Base-by-base conservation (phyloP, 1,140 invertebrate genomes). In the Sycobia sp. region DNA sequence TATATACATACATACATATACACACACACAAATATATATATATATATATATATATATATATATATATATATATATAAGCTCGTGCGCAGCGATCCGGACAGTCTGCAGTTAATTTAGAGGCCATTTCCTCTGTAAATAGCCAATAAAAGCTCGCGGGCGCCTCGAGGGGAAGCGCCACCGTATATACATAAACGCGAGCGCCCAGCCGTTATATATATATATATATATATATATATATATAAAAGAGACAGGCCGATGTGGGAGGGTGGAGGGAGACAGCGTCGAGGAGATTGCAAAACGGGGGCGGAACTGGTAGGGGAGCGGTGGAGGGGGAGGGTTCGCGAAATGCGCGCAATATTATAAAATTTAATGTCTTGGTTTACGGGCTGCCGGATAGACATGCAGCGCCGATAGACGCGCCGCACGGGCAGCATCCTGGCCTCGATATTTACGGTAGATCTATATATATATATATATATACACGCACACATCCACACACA, bases 361-460 rank as follows among this genome's bases (percentile, higher is more conserved):
- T 81, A 82, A 81, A 81, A 82, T 80, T 81, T 81, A 81, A 82
- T 80, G 79, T 79, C 78, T 78, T 80, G 76, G 76, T 82, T 81
- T 80, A 82, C 76, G 80, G 78, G 70, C 72, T 70, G 67, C 67
- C 73, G 73, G 73, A 5, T 8, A 4, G 41, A 4, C 3, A 8
- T 13, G 36, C 3, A 13, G 78, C 75, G 72, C 29, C 72, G 62
- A 20, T 20, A 34, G 65, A 18, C n/a, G 78, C 75, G 72, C 29
- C 72, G 62, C 22, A 36, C 36, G 65, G 41, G 41, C 20, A 20
- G 4, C 3, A 4, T 43, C 41, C 50, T 38, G 67, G 50, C 50
- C 22, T 71, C 78, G 74, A 80, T 82, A 79, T 80, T 80, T 79
- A 79, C 76, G 73, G 70, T 56, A 32, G 23, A n/a, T n/a, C n/a